A percentile compares a stretch with the other conserved stretches of the same genome.
Evolutionary conservation across 2,113 vertebrate genomes (phyloP).

Genomic region (Bungarus multicinctus): DNA sequence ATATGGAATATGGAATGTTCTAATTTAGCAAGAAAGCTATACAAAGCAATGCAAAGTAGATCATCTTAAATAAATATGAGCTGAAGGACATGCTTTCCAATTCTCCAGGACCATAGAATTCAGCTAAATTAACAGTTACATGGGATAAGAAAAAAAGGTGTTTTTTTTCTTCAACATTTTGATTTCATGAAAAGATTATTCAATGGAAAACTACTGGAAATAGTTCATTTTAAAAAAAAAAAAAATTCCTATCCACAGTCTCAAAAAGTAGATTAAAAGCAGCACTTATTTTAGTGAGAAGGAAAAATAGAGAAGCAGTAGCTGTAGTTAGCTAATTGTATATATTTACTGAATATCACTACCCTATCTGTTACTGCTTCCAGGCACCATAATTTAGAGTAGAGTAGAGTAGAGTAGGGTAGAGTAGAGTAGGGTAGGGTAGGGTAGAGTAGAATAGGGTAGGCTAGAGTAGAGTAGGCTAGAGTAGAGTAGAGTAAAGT

Average conservation of each 20-base stretch:
- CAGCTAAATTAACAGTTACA: not conserved
- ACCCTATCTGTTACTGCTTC: not conserved
- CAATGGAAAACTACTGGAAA: not conserved
- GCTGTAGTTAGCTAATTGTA: not conserved
- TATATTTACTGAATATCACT: not conserved
- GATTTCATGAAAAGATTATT: not conserved
- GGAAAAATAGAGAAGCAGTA: not conserved
- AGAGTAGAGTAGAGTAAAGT: no score
- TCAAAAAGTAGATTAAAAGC: not conserved
- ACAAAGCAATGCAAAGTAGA: not conserved
- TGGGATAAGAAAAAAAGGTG: not conserved
- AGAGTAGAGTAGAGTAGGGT: no score
- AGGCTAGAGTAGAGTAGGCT: no score
- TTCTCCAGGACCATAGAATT: not conserved
- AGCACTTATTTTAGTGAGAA: not conserved
- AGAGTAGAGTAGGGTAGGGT: no score
- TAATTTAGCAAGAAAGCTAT: conserved; percentile 20
- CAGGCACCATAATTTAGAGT: not conserved
- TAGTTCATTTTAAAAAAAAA: not conserved
- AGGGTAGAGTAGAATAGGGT: no score
- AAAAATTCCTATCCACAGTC: not conserved
- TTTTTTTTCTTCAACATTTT: not conserved
- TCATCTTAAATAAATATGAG: not conserved
- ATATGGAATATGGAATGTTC: not conserved
- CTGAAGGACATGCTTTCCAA: not conserved